Percentiles rank a stretch among this genome's conserved stretches.
Conservation (phyloP, 1,140 invertebrate genomes). For the Drosophila suzukii region DNA sequence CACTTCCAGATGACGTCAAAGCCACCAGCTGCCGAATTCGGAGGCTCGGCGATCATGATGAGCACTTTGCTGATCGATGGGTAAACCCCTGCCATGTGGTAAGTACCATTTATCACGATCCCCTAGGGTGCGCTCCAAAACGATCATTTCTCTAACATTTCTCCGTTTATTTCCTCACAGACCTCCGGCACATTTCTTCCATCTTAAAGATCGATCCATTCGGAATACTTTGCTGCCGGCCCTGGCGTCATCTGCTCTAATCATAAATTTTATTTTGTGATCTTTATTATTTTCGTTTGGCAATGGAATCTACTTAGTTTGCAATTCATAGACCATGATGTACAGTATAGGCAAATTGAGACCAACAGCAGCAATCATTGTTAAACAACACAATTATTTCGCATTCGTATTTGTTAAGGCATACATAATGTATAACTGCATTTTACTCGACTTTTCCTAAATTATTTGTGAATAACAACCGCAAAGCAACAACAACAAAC, state of each 20-base stretch:
- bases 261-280: slow-evolving; percentile 73
- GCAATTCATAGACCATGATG: slow-evolving; percentile 71
- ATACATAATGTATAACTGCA: slow-evolving; percentile 73
- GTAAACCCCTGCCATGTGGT: slow-evolving; percentile 48
- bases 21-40: slow-evolving; percentile 49
- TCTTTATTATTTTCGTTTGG: slow-evolving; percentile 51
- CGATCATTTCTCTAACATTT: slow-evolving; percentile 10
- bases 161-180: slow-evolving; percentile 42
- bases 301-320: slow-evolving; percentile 68
- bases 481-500: slow-evolving; percentile 55
- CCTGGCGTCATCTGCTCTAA: slow-evolving; percentile 75
- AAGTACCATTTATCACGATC: slow-evolving; percentile 43
- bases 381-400: slow-evolving; percentile 41
- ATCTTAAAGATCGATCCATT: slow-evolving; percentile 22
- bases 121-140: slow-evolving; percentile 19
- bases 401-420: slow-evolving; percentile 69
- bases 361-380: slow-evolving; percentile 53
- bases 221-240: slow-evolving; percentile 12
- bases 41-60: slow-evolving; percentile 33
- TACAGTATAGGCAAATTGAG: slow-evolving; percentile 58
- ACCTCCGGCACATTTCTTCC: slow-evolving; percentile 19
- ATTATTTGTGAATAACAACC: slow-evolving; percentile 60
- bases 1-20: slow-evolving; percentile 68
- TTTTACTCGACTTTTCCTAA: slow-evolving; percentile 55
- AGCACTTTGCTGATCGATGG: slow-evolving; percentile 27